These are phyloP conservation scores for Carettochelys insculpta DNA, from an alignment of 2,113 vertebrate species.

Conservation along the genomic window DNA sequence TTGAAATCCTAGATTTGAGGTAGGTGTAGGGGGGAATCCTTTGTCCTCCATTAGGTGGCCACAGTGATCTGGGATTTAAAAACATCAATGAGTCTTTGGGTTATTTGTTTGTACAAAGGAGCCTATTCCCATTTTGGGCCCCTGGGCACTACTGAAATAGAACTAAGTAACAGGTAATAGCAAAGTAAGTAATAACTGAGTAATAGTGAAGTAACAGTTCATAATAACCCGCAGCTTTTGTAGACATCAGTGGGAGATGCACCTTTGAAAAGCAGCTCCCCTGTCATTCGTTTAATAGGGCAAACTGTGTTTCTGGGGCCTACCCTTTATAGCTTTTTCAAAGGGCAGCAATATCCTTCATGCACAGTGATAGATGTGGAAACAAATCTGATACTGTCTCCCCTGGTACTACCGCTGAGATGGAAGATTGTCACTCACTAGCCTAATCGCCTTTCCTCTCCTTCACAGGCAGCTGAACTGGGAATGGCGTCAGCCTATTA, in stretches of 20 bases:
- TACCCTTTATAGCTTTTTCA: not conserved
- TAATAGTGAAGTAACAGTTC: not conserved
- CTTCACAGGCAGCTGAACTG: slow-evolving; percentile 91
- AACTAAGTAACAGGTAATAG: not conserved
- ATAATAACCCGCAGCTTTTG: not conserved
- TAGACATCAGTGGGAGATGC: not conserved
- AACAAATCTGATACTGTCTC: not conserved
- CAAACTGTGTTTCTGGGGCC: not conserved
- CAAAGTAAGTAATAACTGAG: no score
- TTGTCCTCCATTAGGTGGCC: fast-evolving
- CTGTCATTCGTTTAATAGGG: slow-evolving; percentile 5
- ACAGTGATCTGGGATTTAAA: fast-evolving
- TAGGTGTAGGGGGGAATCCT: not conserved
- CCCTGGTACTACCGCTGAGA: slow-evolving; percentile 16
- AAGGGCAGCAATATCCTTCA: not conserved
- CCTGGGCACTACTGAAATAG: not conserved
- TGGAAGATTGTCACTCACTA: slow-evolving; percentile 21
- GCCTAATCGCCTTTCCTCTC: slow-evolving; percentile 68
- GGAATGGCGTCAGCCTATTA: slow-evolving; percentile 98
- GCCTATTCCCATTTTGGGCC: not conserved
- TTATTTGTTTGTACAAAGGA: not conserved
- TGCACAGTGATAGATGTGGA: not conserved
- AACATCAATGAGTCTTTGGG: fast-evolving
- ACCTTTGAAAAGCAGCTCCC: not conserved
- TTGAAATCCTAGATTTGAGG: not conserved